These are phyloP conservation scores for Enteromius treurensis DNA, from an alignment of 2,797 vertebrate genomes.

Conservation along the genomic window DNA sequence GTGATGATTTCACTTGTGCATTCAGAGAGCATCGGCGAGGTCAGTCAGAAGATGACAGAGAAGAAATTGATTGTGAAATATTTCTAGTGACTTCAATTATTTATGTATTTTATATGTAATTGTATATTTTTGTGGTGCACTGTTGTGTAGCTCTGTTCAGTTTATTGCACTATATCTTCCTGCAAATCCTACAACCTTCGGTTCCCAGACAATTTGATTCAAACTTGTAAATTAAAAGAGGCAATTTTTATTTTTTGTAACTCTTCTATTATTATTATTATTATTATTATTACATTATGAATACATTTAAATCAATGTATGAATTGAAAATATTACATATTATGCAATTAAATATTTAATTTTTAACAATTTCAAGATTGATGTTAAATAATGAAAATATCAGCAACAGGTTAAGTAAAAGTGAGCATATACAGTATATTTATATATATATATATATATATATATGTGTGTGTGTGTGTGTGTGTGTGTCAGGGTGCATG, in stretches of 20 bases:
- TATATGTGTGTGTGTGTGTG: neutral
- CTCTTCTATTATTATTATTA: neutral
- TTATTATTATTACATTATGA: neutral
- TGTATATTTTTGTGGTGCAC: neutral
- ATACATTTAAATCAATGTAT: neutral
- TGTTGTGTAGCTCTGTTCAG: neutral
- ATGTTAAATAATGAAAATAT: neutral
- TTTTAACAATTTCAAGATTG: neutral
- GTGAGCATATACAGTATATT: too few relatives aligned
- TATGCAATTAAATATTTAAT: neutral
- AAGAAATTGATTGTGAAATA: slow-evolving; percentile 27
- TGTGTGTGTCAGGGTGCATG: too few relatives aligned
- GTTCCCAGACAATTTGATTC: too few relatives aligned
- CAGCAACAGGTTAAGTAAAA: neutral
- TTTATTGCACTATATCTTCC: neutral
- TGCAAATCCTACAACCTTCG: neutral
- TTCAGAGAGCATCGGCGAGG: slow-evolving; percentile 26
- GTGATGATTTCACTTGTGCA: slow-evolving; percentile 12
- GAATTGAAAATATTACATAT: neutral
- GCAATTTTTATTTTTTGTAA: too few relatives aligned
- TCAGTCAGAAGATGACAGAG: slow-evolving; percentile 9
- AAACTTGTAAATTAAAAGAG: neutral
- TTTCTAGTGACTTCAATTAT: slow-evolving; percentile 6
- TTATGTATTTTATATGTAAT: neutral
- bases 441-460: too few relatives aligned